Evolutionary conservation across 1,140 invertebrate genomes (phyloP).

Genomic region (Drosophila yakuba): DNA sequence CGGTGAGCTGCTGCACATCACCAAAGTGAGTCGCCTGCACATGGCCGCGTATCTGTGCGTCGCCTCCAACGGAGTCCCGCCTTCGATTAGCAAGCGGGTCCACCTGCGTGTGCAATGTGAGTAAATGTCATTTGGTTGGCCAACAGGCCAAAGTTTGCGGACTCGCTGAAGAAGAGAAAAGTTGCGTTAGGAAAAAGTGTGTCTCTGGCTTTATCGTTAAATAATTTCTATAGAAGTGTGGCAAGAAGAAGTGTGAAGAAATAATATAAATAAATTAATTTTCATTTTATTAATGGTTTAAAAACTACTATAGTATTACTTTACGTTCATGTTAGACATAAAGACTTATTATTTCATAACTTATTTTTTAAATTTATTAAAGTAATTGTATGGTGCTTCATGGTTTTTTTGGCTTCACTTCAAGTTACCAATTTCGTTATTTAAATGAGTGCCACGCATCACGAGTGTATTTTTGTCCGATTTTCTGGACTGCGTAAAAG

Average conservation of each 20-base stretch:
- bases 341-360: no score
- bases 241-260: no score
- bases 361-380: no score
- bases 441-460: not conserved
- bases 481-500: slow-evolving; percentile 5
- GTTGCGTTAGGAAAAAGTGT: not conserved
- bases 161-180: not conserved
- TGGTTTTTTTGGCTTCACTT: not conserved
- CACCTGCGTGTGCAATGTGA: slow-evolving; percentile 95
- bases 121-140: slow-evolving; percentile 83
- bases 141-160: not conserved
- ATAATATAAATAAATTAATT: no score
- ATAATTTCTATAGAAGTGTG: no score
- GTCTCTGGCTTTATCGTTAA: no score
- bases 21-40: slow-evolving; percentile 94
- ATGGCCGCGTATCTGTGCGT: slow-evolving; percentile 96
- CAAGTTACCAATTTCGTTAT: slow-evolving; percentile 6
- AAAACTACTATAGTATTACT: no score
- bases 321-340: no score
- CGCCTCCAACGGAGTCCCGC: slow-evolving; percentile 93
- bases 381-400: no score
- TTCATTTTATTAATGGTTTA: no score
- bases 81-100: slow-evolving; percentile 93
- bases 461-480: not conserved
- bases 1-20: slow-evolving; percentile 93